These are phyloP conservation scores for Cardiocondyla obscurior DNA, from an alignment of 1,140 invertebrate genomes.

Conservation along the genomic window DNA sequence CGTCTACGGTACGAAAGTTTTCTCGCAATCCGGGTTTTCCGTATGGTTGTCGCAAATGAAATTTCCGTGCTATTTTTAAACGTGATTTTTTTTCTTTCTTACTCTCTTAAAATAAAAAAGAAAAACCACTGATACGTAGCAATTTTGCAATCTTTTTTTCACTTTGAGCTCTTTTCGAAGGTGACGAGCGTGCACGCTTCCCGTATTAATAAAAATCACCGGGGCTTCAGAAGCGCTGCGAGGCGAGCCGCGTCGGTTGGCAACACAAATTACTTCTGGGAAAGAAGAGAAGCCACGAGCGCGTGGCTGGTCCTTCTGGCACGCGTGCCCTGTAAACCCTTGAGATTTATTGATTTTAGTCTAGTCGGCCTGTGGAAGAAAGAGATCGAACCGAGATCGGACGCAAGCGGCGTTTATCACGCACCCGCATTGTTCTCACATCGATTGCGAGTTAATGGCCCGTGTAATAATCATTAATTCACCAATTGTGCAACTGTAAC, in stretches of 20 bases:
- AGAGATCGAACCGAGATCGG: not conserved
- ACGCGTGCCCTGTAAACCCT: conserved; percentile 56
- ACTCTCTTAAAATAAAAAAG: not conserved
- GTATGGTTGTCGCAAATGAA: not conserved
- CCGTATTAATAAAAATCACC: not conserved
- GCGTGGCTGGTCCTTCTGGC: conserved; percentile 46
- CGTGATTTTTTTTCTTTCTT: not conserved
- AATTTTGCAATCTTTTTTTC: not conserved
- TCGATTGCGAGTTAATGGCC: not conserved
- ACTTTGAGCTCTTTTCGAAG: not conserved
- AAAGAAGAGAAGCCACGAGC: conserved; percentile 59
- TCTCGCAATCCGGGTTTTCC: too few relatives aligned
- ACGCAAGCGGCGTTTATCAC: not conserved
- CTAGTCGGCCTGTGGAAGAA: not conserved
- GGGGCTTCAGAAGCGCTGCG: not conserved
- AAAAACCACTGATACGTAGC: not conserved
- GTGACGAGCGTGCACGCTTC: not conserved
- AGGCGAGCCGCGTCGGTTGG: conserved; percentile 7
- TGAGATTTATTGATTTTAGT: conserved; percentile 62
- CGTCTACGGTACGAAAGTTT: not conserved
- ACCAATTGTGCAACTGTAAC: not conserved
- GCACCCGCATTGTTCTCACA: not conserved
- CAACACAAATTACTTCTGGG: conserved; percentile 66
- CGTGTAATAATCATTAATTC: not conserved
- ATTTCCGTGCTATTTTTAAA: not conserved